Percentiles rank a stretch among this genome's conserved stretches.
Conservation (phyloP, 2,888 invertebrate genomes). For the Liposcelis brunnea region DNA sequence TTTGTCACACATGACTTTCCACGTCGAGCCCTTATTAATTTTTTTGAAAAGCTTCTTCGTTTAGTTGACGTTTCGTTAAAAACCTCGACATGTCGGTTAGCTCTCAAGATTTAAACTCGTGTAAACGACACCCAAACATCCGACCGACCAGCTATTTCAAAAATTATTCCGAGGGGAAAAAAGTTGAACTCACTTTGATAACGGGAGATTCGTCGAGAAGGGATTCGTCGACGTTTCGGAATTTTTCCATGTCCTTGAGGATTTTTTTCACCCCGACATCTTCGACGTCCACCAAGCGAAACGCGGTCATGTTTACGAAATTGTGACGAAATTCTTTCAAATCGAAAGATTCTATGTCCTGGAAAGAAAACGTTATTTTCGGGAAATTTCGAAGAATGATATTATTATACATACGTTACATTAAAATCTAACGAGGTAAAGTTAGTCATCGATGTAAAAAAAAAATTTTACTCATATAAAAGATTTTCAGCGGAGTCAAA, state of each 20-base stretch:
- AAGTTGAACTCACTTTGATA: constrained; percentile 45
- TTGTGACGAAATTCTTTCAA: constrained; percentile 86
- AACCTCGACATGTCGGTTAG: no score
- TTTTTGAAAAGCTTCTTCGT: not conserved
- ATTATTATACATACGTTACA: constrained; percentile 7
- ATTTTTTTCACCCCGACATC: constrained; percentile 56
- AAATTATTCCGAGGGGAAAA: no score
- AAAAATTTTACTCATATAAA: not conserved
- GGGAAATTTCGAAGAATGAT: no score
- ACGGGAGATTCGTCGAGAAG: constrained; percentile 50
- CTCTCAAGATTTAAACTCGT: no score
- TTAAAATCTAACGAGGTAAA: constrained; percentile 1
- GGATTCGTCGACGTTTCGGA: constrained; percentile 67
- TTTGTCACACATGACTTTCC: no score
- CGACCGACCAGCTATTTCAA: no score
- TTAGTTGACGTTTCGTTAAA: not conserved
- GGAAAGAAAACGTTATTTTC: constrained; percentile 17
- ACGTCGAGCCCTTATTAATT: not conserved
- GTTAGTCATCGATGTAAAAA: not conserved
- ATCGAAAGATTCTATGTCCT: constrained; percentile 79
- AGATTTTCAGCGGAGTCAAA: no score
- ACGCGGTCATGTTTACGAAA: constrained; percentile 88
- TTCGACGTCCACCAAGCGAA: constrained; percentile 68
- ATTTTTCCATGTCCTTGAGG: constrained; percentile 70
- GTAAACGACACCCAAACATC: no score